A percentile compares a stretch with the other conserved stretches of the same genome.
phyloP scores from a whole-genome alignment of 2,113 vertebrate species.

The Raphicerus campestris region DNA sequence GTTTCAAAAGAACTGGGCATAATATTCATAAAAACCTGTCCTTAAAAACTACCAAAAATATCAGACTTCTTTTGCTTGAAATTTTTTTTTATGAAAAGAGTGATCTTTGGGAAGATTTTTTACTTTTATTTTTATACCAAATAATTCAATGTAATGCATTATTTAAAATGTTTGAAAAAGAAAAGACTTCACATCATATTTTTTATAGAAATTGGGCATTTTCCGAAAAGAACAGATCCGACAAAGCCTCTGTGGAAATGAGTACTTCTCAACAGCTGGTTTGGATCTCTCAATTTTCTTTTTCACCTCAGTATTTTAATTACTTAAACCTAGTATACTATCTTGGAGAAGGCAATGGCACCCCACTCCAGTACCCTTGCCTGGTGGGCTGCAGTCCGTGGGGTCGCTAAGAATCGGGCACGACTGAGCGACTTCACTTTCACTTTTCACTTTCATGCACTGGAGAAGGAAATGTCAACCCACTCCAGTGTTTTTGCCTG shows the following conservation, averaged over 20 bases:
- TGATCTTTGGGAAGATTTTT: background rate
- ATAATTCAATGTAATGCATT: background rate
- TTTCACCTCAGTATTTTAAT: background rate
- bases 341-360: no score
- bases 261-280: constrained; percentile 17
- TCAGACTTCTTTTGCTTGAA: background rate
- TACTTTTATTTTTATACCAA: background rate
- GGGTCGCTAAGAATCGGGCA: no score
- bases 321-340: background rate
- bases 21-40: background rate
- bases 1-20: background rate
- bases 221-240: background rate
- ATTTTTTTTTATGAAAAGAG: background rate
- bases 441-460: no score
- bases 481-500: no score
- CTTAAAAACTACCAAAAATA: background rate
- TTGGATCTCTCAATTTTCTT: constrained; percentile 1
- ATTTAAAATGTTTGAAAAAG: background rate
- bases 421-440: no score
- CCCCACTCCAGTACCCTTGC: no score
- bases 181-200: background rate
- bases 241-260: constrained; percentile 4
- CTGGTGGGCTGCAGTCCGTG: no score
- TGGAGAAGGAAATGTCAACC: no score
- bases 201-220: constrained; percentile 13